Evolutionary conservation across 2,888 invertebrate species (phyloP).

Genomic region (Lamellibrachia satsuma): DNA sequence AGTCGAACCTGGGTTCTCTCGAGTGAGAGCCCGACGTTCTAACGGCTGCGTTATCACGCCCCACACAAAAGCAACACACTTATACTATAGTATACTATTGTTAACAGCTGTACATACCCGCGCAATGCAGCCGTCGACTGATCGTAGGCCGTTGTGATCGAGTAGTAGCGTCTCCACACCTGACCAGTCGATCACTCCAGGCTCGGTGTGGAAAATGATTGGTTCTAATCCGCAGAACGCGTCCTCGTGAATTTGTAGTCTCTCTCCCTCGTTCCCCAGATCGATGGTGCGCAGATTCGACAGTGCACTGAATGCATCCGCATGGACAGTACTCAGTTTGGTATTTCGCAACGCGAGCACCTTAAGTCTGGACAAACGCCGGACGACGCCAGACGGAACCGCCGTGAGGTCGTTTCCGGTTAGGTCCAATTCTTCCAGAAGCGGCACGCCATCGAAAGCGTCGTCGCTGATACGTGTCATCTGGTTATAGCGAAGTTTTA

Average conservation of each 20-base stretch:
- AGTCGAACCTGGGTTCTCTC: no score
- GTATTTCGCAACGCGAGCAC: constrained; percentile 36
- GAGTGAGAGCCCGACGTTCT: no score
- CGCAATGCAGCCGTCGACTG: constrained; percentile 35
- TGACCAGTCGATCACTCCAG: constrained; percentile 35
- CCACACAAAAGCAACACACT: no score
- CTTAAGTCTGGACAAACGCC: constrained; percentile 29
- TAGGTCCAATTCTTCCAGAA: constrained; percentile 34
- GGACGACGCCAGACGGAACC: constrained; percentile 33
- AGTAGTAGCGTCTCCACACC: constrained; percentile 36
- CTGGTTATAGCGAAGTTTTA: constrained; percentile 38
- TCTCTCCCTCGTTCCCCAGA: constrained; percentile 36
- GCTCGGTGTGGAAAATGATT: constrained; percentile 26
- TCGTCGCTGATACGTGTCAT: constrained; percentile 28
- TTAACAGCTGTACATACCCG: constrained; percentile 23
- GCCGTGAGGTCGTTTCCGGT: constrained; percentile 36
- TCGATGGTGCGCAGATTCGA: constrained; percentile 34
- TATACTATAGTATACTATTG: no score
- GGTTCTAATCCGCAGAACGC: constrained; percentile 39
- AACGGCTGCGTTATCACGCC: no score
- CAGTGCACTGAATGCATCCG: constrained; percentile 33
- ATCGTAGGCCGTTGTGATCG: constrained; percentile 38
- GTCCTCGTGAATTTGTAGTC: constrained; percentile 31
- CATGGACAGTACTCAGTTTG: constrained; percentile 32
- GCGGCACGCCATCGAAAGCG: constrained; percentile 29